Conservation (phyloP, 37 sponge, comb jelly and placozoan genomes). For the Agelas oroides region DNA sequence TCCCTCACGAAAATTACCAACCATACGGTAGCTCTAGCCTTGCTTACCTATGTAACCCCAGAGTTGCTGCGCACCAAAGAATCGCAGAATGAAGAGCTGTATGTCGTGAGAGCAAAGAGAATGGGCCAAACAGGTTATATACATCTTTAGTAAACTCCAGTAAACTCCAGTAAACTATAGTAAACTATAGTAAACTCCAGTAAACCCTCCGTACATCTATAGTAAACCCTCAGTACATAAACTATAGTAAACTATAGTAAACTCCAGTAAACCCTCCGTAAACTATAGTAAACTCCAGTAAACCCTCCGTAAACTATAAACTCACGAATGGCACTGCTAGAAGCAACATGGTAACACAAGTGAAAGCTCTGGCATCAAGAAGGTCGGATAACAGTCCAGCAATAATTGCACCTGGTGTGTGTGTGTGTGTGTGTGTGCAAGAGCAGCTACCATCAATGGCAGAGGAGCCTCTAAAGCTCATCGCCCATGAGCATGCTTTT, state of each 20-base stretch:
- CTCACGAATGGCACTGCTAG: constrained; percentile 76
- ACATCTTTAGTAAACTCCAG: not conserved
- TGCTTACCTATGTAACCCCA: constrained; percentile 24
- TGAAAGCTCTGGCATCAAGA: constrained; percentile 61
- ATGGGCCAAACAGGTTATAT: not conserved
- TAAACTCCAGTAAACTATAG: not conserved
- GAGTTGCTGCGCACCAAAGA: constrained; percentile 12
- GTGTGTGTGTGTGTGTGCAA: not conserved
- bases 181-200: too few relatives aligned
- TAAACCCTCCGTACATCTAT: too few relatives aligned
- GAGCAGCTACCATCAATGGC: too few relatives aligned
- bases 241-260: not conserved
- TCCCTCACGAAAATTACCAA: too few relatives aligned
- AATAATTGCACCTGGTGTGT: constrained; percentile 68
- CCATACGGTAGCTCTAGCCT: too few relatives aligned
- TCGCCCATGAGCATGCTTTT: not conserved
- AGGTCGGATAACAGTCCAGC: constrained; percentile 78
- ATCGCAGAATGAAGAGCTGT: constrained; percentile 43
- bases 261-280: not conserved
- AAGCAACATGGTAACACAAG: constrained; percentile 46
- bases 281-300: not conserved
- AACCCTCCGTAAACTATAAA: not conserved
- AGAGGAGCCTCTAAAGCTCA: not conserved
- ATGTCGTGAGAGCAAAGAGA: too few relatives aligned
- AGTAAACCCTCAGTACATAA: too few relatives aligned